Evolutionary conservation across 2,113 vertebrate genomes (phyloP).

Genomic region (Spermophilus dauricus): DNA sequence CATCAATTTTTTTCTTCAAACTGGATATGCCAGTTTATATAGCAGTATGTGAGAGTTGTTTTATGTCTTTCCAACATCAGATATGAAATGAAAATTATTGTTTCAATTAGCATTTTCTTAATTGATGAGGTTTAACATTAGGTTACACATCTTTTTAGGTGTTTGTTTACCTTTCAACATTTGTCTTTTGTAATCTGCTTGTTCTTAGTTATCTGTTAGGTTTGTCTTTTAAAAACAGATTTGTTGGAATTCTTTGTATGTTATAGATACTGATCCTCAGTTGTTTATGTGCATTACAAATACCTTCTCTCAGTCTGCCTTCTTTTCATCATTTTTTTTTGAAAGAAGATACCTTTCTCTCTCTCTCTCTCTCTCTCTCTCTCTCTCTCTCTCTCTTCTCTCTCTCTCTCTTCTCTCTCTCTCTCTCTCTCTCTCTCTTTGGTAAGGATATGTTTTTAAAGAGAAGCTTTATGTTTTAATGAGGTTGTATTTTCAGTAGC

Average conservation of each 20-base stretch:
- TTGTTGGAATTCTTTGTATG: conserved; percentile 34
- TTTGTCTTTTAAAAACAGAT: conserved; percentile 59
- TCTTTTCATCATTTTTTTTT: neutral
- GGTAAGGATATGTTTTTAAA: neutral
- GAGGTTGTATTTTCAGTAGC: neutral
- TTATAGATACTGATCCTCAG: neutral
- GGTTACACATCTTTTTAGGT: conserved; percentile 48
- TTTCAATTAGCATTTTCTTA: conserved; percentile 60
- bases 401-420: too few species aligned
- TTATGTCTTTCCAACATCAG: neutral
- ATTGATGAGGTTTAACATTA: conserved; percentile 2
- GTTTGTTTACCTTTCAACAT: conserved; percentile 22
- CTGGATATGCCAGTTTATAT: conserved; percentile 4
- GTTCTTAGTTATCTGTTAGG: neutral
- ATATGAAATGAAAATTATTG: conserved; percentile 46
- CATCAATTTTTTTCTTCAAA: conserved; percentile 37
- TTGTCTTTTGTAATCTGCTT: conserved; percentile 35
- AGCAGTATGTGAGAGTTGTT: neutral
- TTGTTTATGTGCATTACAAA: conserved; percentile 14
- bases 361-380: too few species aligned
- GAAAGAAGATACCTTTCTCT: neutral
- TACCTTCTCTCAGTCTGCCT: neutral
- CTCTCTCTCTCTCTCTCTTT: too few species aligned
- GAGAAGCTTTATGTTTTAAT: conserved; percentile 39
- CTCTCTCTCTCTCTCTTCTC: too few species aligned